Percentiles rank a stretch among this genome's conserved stretches.
phyloP scores from a whole-genome alignment of 2,797 vertebrate species.

The Remorina albescens region DNA sequence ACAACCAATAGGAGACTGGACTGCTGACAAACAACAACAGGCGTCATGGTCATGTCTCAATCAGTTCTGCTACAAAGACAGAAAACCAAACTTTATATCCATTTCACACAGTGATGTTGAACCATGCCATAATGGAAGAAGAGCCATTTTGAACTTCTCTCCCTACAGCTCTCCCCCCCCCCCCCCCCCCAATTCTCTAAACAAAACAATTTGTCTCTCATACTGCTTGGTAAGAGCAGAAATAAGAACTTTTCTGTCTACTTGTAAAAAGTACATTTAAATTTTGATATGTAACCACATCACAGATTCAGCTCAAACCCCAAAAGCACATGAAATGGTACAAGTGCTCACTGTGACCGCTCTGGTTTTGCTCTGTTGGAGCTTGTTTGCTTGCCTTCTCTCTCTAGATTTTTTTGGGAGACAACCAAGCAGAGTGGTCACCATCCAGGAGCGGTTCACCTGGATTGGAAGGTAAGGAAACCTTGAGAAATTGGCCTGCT shows the following conservation, averaged over 20 bases:
- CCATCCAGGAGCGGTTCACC: too few relatives aligned
- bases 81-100: background rate
- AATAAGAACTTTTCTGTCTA: background rate
- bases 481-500: too few relatives aligned
- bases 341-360: background rate
- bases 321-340: slow-evolving; percentile 2
- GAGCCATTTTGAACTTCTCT: background rate
- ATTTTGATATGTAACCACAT: background rate
- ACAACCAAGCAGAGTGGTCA: too few relatives aligned
- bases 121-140: too few relatives aligned
- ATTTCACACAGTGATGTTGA: background rate
- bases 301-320: slow-evolving; percentile 6
- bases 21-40: background rate
- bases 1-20: background rate
- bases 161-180: too few relatives aligned
- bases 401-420: too few relatives aligned
- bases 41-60: too few relatives aligned
- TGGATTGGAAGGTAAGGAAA: too few relatives aligned
- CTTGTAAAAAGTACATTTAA: background rate
- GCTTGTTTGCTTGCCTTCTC: too few relatives aligned
- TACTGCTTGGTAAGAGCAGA: background rate
- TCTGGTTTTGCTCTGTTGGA: too few relatives aligned
- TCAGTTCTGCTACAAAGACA: background rate
- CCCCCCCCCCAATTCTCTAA: too few relatives aligned
- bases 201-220: background rate